Percentiles rank a stretch among this genome's conserved stretches.
Evolutionary conservation across 2,888 invertebrate genomes (phyloP).

Genomic region (Lordiphosa andalusiaca): DNA sequence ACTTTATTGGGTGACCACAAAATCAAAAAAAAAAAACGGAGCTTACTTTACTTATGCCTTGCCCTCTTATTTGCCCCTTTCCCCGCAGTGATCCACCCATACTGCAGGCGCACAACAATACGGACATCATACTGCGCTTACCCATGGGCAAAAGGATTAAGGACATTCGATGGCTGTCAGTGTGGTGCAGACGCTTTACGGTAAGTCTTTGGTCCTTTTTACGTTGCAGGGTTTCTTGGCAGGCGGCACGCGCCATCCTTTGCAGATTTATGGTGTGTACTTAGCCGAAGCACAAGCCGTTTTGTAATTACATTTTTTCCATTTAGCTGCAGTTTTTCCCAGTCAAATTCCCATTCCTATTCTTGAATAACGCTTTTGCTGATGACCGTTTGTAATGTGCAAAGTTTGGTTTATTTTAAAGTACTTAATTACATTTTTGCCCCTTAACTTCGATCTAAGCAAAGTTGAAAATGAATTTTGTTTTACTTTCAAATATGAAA

Average conservation of each 20-base stretch:
- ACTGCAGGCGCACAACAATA: slow-evolving; percentile 86
- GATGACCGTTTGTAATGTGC: too few relatives aligned
- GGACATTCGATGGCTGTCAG: slow-evolving; percentile 94
- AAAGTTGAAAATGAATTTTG: slow-evolving; percentile 37
- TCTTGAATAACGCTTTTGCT: too few relatives aligned
- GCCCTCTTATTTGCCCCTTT: slow-evolving; percentile 17
- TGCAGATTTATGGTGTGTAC: slow-evolving; percentile 48
- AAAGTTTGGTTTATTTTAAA: too few relatives aligned
- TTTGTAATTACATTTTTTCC: slow-evolving; percentile 66
- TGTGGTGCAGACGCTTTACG: slow-evolving; percentile 95
- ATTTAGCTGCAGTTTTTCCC: slow-evolving; percentile 49
- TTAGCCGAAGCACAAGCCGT: slow-evolving; percentile 33
- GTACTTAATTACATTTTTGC: too few relatives aligned
- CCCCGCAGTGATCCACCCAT: slow-evolving; percentile 89
- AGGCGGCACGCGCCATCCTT: slow-evolving; percentile 58
- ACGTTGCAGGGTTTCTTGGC: slow-evolving; percentile 21
- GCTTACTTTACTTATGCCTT: slow-evolving; percentile 15
- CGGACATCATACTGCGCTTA: slow-evolving; percentile 90
- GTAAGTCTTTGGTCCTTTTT: slow-evolving; percentile 82
- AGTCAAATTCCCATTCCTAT: too few relatives aligned
- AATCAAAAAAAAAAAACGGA: slow-evolving; percentile 16
- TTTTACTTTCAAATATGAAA: slow-evolving; percentile 25
- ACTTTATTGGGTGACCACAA: slow-evolving; percentile 11
- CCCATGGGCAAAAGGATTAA: slow-evolving; percentile 91
- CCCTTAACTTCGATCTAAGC: too few relatives aligned